Base-by-base conservation (phyloP, 2,113 vertebrate species). In the Zosterops lateralis region DNA sequence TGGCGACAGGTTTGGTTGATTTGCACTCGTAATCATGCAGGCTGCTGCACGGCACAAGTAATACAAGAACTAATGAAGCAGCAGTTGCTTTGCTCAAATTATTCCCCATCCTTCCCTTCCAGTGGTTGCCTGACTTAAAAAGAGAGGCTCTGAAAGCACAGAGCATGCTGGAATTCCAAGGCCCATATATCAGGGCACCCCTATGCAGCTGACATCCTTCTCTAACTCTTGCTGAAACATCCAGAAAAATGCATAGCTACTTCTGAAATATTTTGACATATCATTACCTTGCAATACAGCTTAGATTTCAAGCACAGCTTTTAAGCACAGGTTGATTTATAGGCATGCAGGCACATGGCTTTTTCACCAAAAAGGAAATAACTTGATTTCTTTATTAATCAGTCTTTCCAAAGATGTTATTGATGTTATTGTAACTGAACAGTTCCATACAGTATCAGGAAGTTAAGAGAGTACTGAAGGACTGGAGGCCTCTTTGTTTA, bases 11-110 rank as follows among this genome's bases (percentile, higher is more conserved):
- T 82, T 88, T 96, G 50, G 75, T 28, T 93, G 75, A n/a, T 90
- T 92, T 93, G 48, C 84, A 47, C 36, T 95, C 16, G 9, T 82
- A 88, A 95, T 74, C 65, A 51, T 57, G 56, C 51, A 77, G 65
- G 79, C 75, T 84, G 68, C 79, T 97, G 42, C 28, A 89, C 6
- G 13, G 73, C 73, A 82, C 58, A 48, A n/a, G 67, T 71, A 79
- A 77, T 65, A 68, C 12, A 44, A 67, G 53, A 94, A 32, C 75
- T 93, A 96, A 97, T 65, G 87, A 92, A 90, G 93, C 57, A 77
- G 89, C 75, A 87, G 73, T 83, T 92, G 51, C 88, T 95, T 89
- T 89, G 72, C 90, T 95, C 70, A 92, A 74, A 90, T 95, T 94
- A 91, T 70, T 93, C 54, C 79, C 62, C 82, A 53, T 83, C 80